A percentile compares a stretch with the other conserved stretches of the same genome.
Conservation (phyloP, 2,797 vertebrate species). For the Typhlichthys subterraneus region DNA sequence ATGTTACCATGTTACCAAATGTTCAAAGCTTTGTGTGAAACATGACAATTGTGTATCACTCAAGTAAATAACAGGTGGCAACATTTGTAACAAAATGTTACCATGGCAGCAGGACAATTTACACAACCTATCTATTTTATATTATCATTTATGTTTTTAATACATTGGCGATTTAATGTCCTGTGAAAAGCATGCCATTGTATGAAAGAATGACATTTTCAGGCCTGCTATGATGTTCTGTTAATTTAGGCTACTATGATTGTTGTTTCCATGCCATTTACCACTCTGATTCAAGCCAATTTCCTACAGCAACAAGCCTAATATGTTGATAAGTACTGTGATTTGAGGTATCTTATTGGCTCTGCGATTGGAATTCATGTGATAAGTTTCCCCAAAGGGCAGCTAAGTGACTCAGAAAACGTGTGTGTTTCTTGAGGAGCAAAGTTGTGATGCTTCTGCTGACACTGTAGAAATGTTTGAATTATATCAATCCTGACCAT, state of each 20-base stretch:
- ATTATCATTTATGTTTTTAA: slow-evolving; percentile 39
- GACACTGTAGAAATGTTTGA: slow-evolving; percentile 44
- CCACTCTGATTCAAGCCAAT: slow-evolving; percentile 29
- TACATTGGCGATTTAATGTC: slow-evolving; percentile 45
- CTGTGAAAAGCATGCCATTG: slow-evolving; percentile 40
- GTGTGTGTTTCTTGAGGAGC: neutral
- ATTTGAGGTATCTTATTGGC: slow-evolving; percentile 37
- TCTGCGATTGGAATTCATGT: slow-evolving; percentile 55
- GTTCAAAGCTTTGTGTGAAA: too few relatives aligned
- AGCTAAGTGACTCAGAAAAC: slow-evolving; percentile 13
- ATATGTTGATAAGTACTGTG: slow-evolving; percentile 44
- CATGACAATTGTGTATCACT: too few relatives aligned
- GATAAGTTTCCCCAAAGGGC: slow-evolving; percentile 24
- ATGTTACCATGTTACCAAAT: too few relatives aligned
- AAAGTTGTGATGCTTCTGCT: slow-evolving; percentile 47
- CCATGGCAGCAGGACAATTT: slow-evolving; percentile 32
- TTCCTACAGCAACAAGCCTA: slow-evolving; percentile 29
- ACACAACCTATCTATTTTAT: slow-evolving; percentile 47
- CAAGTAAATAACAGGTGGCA: too few relatives aligned
- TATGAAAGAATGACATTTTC: slow-evolving; percentile 52
- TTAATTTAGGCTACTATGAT: slow-evolving; percentile 51
- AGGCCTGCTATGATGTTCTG: slow-evolving; percentile 32
- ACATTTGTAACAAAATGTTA: too few relatives aligned
- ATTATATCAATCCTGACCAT: slow-evolving; percentile 23
- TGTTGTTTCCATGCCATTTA: slow-evolving; percentile 47